Evolutionary conservation across 1,140 invertebrate genomes (phyloP), one percentile per base, ranked within the genome.

Genomic region (Drosophila nigrodunni): DNA sequence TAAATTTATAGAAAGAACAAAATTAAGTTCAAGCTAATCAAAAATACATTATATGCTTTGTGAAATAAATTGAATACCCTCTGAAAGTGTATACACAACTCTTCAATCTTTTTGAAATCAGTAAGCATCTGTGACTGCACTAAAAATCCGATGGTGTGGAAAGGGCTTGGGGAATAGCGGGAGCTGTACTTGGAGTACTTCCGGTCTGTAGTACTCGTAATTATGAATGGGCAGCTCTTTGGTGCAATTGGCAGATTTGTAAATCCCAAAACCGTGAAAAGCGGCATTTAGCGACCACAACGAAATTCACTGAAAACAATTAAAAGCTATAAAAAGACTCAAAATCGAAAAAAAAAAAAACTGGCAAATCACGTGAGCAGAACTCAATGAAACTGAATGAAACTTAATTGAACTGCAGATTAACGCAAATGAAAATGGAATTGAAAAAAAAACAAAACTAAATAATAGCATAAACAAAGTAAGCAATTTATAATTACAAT

Each of bases 341-440:
- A 30, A 30, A 30, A 30, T 4, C 4, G 25, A 6, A 30, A 3
- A 30, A 30, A 30, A 30, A 30, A 30, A 30, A 30, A 30, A 21
- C 18, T 30, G 2, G 25, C 25, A 30, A 39, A 10, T 39, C 52
- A 57, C 37, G 18, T 57, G 37, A 57, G 10, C 10, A 3, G 15
- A 66, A 25, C 47, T 7, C 50, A 50, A 68, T 15, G 1, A 58
- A 39, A 66, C 21, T 49, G 54, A 68, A 59, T 66, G 54, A 9
- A 35, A 50, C 18, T 21, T 25, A 66, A 34, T 30, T 52, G 15
- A 50, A 25, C 21, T 43, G 61, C 49, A 52, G n/a, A 41, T 65
- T 41, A 18, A 43, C 15, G 44, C 7, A 43, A 59, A 46, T 30
- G 3, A 11, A 67, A 57, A 59, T 41, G 39, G 13, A 35, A 30